Conservation (phyloP, 1,140 invertebrate genomes). For the Drosophila cardini region DNA sequence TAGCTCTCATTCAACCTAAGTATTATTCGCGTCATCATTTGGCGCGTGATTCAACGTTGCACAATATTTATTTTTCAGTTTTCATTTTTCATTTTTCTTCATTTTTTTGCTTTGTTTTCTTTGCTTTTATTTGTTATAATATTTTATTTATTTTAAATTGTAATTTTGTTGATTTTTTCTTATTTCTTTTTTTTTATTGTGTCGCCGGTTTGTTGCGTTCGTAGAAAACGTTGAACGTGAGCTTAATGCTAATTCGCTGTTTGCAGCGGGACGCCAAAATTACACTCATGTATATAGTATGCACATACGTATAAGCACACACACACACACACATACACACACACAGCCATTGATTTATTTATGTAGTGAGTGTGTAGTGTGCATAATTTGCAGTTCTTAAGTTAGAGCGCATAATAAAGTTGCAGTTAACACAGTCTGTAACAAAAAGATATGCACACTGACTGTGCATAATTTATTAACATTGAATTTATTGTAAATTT, state of each 20-base stretch:
- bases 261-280: constrained; percentile 46
- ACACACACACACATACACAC: not conserved
- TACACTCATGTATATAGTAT: constrained; percentile 22
- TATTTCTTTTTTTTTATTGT: constrained; percentile 52
- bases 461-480: not conserved
- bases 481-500: not conserved
- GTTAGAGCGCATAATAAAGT: constrained; percentile 9
- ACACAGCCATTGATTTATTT: not conserved
- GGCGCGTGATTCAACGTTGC: constrained; percentile 56
- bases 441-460: not conserved
- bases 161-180: constrained; percentile 16
- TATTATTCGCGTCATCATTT: constrained; percentile 38
- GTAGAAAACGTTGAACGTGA: constrained; percentile 72
- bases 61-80: constrained; percentile 35
- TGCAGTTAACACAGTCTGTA: not conserved
- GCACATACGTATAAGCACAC: constrained; percentile 13
- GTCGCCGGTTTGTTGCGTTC: constrained; percentile 58
- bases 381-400: constrained; percentile 50
- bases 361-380: constrained; percentile 17
- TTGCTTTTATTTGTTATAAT: not conserved
- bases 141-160: constrained; percentile 17
- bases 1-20: constrained; percentile 25
- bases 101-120: constrained; percentile 7
- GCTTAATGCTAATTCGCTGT: constrained; percentile 69
- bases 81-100: constrained; percentile 4